These are phyloP conservation scores for Ctenodactylus gundi DNA, from an alignment of 2,113 vertebrate genomes.

Conservation along the genomic window DNA sequence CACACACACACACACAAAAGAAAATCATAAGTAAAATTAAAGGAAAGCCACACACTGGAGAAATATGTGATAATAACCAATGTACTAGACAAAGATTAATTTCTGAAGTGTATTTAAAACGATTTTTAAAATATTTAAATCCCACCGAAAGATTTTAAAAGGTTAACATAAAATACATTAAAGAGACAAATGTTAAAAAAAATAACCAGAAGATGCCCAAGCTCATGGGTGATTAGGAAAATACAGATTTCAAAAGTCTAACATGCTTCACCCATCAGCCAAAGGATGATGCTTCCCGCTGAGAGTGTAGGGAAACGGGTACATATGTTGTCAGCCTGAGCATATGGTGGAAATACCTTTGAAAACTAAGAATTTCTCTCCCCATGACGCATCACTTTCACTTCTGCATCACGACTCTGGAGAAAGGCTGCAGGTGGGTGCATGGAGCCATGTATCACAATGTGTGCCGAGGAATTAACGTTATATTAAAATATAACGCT, in stretches of 20 bases:
- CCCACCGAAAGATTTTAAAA: not conserved
- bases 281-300: not conserved
- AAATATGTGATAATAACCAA: not conserved
- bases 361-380: not conserved
- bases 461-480: not conserved
- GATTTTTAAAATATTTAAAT: conserved; percentile 3
- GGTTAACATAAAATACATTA: not conserved
- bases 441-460: not conserved
- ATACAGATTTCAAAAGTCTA: not conserved
- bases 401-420: not conserved
- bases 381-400: not conserved
- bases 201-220: not conserved
- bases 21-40: not conserved
- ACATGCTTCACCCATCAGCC: not conserved
- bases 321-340: not conserved
- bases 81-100: not conserved
- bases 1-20: no score
- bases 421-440: not conserved
- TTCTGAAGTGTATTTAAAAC: not conserved
- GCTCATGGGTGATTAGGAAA: not conserved
- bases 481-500: not conserved
- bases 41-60: not conserved
- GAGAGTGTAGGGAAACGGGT: not conserved
- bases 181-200: not conserved
- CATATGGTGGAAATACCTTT: not conserved